phyloP scores from a whole-genome alignment of 2,113 vertebrate genomes.

The Anarrhichthys ocellatus region DNA sequence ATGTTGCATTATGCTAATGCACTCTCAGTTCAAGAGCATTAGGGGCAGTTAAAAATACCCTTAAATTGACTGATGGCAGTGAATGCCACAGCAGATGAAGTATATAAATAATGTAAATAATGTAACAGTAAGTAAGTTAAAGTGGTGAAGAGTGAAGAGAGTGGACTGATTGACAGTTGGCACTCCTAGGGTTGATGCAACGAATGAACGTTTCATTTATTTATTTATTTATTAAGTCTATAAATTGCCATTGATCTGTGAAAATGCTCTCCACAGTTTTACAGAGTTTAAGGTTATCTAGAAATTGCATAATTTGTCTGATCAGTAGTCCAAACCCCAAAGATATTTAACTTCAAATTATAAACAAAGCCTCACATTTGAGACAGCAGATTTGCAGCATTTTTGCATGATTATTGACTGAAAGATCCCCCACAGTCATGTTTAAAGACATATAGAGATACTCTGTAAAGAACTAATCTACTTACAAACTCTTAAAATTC shows the following conservation, averaged over 20 bases:
- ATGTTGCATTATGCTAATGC: slow-evolving; percentile 70
- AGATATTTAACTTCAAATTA: background rate
- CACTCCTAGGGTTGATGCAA: background rate
- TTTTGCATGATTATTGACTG: background rate
- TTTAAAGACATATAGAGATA: background rate
- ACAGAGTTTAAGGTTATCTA: background rate
- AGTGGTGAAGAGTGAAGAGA: background rate
- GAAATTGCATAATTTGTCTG: background rate
- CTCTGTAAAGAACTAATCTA: background rate
- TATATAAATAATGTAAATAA: background rate
- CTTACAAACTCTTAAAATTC: background rate
- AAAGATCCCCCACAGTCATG: background rate
- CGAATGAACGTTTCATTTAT: background rate
- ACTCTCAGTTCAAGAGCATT: slow-evolving; percentile 48
- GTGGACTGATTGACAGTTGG: background rate
- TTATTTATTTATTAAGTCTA: background rate
- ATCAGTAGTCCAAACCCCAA: background rate
- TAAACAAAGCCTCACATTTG: background rate
- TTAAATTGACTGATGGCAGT: slow-evolving; percentile 15
- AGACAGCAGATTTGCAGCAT: background rate
- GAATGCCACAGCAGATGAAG: slow-evolving; percentile 28
- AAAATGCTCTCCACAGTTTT: background rate
- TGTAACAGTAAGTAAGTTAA: background rate
- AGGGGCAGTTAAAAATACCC: slow-evolving; percentile 65
- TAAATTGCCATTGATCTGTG: background rate